These are phyloP conservation scores for Xestia sexstrigata DNA, from an alignment of 2,888 invertebrate species.

Conservation along the genomic window DNA sequence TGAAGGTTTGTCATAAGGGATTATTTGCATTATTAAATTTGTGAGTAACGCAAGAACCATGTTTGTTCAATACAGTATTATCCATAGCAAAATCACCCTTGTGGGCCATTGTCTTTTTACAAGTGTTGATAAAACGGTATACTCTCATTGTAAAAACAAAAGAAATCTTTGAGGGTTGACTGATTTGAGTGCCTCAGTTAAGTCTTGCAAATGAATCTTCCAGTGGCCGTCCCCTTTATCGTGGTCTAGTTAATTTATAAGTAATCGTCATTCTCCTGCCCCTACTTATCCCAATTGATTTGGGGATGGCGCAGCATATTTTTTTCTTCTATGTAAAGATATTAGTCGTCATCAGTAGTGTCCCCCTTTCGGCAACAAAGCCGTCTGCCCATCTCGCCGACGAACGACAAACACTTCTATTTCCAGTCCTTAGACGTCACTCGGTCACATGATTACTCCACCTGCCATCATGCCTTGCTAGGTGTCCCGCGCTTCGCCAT, in stretches of 20 bases:
- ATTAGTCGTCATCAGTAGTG: neutral
- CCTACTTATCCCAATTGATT: neutral
- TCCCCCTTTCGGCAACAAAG: neutral
- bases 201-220: neutral
- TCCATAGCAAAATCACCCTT: neutral
- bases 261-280: neutral
- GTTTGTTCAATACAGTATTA: neutral
- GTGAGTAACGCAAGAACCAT: neutral
- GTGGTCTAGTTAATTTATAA: neutral
- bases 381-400: no score
- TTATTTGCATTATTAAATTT: conserved; percentile 13
- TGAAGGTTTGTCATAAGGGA: neutral
- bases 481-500: no score
- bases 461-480: no score
- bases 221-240: neutral
- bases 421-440: no score
- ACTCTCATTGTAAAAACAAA: neutral
- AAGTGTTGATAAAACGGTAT: neutral
- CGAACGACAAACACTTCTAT: no score
- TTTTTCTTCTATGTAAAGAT: neutral
- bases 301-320: neutral
- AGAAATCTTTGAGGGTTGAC: neutral
- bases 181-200: neutral
- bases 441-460: no score
- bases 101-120: neutral